Conservation (phyloP, 2,888 invertebrate genomes). For the Ennomos quercinarius region DNA sequence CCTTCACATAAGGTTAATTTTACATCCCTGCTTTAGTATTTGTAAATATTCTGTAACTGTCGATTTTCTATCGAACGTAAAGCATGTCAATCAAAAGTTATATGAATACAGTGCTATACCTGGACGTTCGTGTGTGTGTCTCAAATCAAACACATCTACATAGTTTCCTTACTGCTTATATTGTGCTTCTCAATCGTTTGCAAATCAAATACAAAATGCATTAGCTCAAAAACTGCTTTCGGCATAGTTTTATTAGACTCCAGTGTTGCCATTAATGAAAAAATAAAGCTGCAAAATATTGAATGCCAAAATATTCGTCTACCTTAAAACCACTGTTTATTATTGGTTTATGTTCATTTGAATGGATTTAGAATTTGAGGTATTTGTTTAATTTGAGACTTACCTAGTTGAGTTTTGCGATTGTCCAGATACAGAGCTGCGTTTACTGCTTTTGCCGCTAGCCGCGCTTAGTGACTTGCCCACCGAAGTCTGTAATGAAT, state of each 20-base stretch:
- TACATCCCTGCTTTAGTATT: too few species aligned
- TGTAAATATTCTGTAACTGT: too few species aligned
- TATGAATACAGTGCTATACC: too few species aligned
- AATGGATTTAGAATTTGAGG: conserved; percentile 29
- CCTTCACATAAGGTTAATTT: too few species aligned
- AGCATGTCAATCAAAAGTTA: too few species aligned
- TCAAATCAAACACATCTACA: conserved; percentile 1
- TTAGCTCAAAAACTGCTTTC: conserved; percentile 54
- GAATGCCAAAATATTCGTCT: conserved; percentile 59
- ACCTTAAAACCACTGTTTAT: conserved; percentile 47
- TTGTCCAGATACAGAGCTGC: conserved; percentile 79
- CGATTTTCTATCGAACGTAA: too few species aligned
- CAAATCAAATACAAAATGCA: conserved; percentile 80
- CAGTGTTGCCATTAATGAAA: conserved; percentile 62
- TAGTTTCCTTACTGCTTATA: conserved; percentile 15
- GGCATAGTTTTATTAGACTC: conserved; percentile 34
- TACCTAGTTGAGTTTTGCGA: conserved; percentile 79
- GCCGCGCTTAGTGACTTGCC: conserved; percentile 76
- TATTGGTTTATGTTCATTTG: conserved; percentile 36
- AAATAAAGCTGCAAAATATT: conserved; percentile 81
- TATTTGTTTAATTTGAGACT: conserved; percentile 47
- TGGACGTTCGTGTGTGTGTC: not conserved
- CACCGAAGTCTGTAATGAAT: conserved; percentile 70
- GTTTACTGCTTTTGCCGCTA: conserved; percentile 78
- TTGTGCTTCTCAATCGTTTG: conserved; percentile 53